phyloP scores from a whole-genome alignment of 2,113 vertebrate species.

The Otocyon megalotis region DNA sequence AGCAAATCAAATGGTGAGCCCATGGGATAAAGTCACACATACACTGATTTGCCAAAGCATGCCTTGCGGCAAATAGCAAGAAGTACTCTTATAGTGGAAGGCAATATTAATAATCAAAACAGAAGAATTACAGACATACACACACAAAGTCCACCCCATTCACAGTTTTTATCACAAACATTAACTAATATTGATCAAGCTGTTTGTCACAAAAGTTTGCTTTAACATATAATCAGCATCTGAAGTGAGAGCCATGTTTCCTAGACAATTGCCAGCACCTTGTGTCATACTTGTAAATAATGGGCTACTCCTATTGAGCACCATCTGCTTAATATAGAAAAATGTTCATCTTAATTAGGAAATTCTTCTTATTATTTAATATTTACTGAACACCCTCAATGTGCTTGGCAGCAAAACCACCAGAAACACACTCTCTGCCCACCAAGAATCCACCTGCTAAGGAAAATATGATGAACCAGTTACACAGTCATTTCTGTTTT shows the following conservation, averaged over 20 bases:
- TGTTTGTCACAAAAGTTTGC: slow-evolving; percentile 82
- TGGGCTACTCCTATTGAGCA: slow-evolving; percentile 78
- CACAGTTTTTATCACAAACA: slow-evolving; percentile 79
- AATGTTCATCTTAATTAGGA: slow-evolving; percentile 87
- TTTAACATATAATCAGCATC: slow-evolving; percentile 71
- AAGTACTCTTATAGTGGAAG: slow-evolving; percentile 63
- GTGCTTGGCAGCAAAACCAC: slow-evolving; percentile 72
- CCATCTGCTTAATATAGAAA: slow-evolving; percentile 85
- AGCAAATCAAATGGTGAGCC: neutral
- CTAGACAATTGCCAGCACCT: slow-evolving; percentile 70
- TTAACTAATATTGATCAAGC: slow-evolving; percentile 79
- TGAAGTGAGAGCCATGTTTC: slow-evolving; percentile 64
- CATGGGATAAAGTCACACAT: neutral
- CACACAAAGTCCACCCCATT: slow-evolving; percentile 63
- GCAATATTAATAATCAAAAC: slow-evolving; percentile 74
- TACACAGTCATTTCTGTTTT: slow-evolving; percentile 71
- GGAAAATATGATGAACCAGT: slow-evolving; percentile 52
- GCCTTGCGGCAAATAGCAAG: slow-evolving; percentile 67
- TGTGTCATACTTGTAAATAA: slow-evolving; percentile 84
- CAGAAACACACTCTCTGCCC: slow-evolving; percentile 48
- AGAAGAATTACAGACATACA: slow-evolving; percentile 66
- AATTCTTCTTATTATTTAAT: slow-evolving; percentile 83
- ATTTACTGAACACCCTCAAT: slow-evolving; percentile 75
- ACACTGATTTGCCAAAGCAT: slow-evolving; percentile 56
- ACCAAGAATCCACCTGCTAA: slow-evolving; percentile 67